phyloP scores from a whole-genome alignment of 2,113 vertebrate genomes.

The Lichenostomus cassidix region DNA sequence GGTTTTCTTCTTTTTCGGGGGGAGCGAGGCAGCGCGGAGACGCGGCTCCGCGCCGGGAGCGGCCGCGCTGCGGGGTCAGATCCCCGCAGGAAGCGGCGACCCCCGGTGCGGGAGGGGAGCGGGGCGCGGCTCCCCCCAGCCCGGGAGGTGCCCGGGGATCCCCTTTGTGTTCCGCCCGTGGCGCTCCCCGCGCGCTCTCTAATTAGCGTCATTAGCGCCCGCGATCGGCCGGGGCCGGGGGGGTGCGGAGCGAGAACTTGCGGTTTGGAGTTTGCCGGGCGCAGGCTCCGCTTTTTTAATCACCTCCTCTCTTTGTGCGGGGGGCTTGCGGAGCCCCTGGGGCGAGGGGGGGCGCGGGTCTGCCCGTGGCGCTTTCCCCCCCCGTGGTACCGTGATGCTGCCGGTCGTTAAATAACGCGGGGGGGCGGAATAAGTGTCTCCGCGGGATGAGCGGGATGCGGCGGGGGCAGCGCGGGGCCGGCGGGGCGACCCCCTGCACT shows the following conservation, averaged over 20 bases:
- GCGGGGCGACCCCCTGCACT: neutral
- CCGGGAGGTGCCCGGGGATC: neutral
- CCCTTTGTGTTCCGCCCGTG: constrained; percentile 1
- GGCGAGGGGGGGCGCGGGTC: neutral
- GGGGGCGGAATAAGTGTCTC: neutral
- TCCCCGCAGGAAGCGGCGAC: neutral
- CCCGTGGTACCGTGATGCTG: neutral
- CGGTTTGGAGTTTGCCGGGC: neutral
- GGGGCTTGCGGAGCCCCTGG: neutral
- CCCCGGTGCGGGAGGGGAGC: neutral
- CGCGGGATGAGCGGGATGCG: neutral
- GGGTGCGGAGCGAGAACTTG: neutral
- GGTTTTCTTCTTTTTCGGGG: neutral
- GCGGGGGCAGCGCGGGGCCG: neutral
- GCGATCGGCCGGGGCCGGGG: neutral
- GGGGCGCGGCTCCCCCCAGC: neutral
- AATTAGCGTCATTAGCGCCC: constrained; percentile 19
- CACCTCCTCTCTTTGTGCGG: neutral
- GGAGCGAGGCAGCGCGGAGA: neutral
- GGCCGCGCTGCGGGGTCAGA: neutral
- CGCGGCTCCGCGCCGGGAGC: neutral
- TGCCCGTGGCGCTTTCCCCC: neutral
- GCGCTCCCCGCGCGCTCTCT: neutral
- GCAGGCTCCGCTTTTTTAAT: neutral
- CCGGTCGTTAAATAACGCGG: neutral